Conservation (phyloP, 2,888 invertebrate genomes). For the Labia minor region DNA sequence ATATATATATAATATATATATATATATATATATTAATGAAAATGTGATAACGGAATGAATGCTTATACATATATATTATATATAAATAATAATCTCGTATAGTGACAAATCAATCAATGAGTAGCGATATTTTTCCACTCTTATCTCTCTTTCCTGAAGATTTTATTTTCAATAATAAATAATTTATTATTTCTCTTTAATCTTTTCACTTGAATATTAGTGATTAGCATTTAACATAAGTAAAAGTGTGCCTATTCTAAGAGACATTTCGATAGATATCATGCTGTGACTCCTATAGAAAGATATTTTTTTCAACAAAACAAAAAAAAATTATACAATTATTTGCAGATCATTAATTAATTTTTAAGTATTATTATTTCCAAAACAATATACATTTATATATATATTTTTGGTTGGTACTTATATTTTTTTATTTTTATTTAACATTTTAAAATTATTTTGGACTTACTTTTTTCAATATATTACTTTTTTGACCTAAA, state of each 20-base stretch:
- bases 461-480: neutral
- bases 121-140: too few relatives aligned
- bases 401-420: slow-evolving; percentile 14
- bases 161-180: neutral
- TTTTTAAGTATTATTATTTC: neutral
- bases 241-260: neutral
- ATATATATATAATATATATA: neutral
- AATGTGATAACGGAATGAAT: too few relatives aligned
- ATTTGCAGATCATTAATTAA: neutral
- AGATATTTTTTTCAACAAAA: neutral
- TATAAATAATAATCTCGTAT: too few relatives aligned
- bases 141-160: too few relatives aligned
- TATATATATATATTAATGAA: too few relatives aligned
- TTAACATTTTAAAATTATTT: neutral
- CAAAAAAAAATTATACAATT: neutral
- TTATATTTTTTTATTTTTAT: neutral
- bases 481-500: neutral
- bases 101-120: too few relatives aligned
- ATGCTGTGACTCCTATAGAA: neutral
- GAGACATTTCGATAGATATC: neutral
- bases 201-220: neutral
- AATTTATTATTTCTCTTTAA: neutral
- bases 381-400: neutral
- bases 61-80: too few relatives aligned
- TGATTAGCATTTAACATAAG: neutral